phyloP scores from a whole-genome alignment of 1,140 invertebrate species.

The Psix sp. region DNA sequence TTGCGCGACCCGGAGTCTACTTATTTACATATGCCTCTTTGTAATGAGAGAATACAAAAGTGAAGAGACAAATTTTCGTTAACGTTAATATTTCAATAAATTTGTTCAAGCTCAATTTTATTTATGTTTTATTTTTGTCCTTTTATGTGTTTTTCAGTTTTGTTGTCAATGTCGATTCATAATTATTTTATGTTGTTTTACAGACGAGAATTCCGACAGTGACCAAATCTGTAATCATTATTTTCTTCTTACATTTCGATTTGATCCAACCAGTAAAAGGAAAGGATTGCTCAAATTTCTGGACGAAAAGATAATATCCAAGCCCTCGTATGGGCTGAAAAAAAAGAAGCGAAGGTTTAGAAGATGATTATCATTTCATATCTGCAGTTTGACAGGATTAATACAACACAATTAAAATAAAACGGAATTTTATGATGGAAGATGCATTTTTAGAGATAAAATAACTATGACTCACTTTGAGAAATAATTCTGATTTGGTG shows the following conservation, averaged over 20 bases:
- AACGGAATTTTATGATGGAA: too few species aligned
- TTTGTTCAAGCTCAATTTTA: background rate
- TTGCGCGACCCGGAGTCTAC: background rate
- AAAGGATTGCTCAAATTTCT: constrained; percentile 40
- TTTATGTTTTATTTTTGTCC: background rate
- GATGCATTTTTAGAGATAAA: too few species aligned
- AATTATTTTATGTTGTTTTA: constrained; percentile 24
- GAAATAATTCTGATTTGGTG: too few species aligned
- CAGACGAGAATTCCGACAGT: constrained; percentile 18
- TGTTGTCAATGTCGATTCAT: background rate
- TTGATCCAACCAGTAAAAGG: constrained; percentile 11
- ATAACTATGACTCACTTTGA: too few species aligned
- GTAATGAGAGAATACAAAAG: background rate
- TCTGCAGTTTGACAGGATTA: constrained; percentile 9
- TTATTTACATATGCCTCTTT: constrained; percentile 2
- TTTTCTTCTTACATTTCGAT: constrained; percentile 29
- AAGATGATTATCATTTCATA: constrained; percentile 40
- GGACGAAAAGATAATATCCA: constrained; percentile 15
- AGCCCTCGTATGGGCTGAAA: constrained; percentile 19
- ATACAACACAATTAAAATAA: constrained; percentile 3
- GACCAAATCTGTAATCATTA: constrained; percentile 29
- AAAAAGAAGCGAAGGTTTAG: constrained; percentile 25
- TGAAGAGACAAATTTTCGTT: too few species aligned
- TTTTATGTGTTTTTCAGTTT: too few species aligned
- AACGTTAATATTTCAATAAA: background rate